These are phyloP conservation scores for Neodontobutis hainanensis DNA, from an alignment of 2,113 vertebrate genomes.

Conservation along the genomic window DNA sequence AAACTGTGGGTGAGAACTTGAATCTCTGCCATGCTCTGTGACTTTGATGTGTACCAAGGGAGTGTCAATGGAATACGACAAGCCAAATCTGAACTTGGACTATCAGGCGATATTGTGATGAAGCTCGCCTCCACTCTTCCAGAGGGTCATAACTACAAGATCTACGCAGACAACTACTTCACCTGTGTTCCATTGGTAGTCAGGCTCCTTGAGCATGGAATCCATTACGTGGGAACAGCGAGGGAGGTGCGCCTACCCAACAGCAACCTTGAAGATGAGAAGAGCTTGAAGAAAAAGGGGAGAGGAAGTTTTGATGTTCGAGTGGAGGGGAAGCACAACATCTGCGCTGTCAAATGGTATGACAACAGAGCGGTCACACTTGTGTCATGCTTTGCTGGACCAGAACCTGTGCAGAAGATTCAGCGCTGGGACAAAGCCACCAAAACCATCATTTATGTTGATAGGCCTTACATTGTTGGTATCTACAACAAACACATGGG, in stretches of 20 bases:
- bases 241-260: background rate
- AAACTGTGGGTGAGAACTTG: background rate
- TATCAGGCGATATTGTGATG: background rate
- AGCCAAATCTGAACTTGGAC: background rate
- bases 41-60: background rate
- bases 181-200: background rate
- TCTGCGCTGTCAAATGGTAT: background rate
- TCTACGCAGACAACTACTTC: conserved; percentile 1
- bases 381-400: background rate
- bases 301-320: background rate
- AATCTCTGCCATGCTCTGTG: conserved; percentile 3
- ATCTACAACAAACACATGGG: background rate
- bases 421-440: background rate
- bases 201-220: background rate
- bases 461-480: background rate
- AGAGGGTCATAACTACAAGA: background rate
- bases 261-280: background rate
- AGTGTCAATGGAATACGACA: background rate
- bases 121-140: background rate
- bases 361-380: background rate
- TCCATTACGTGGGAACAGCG: background rate
- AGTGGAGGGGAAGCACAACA: background rate
- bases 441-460: background rate
- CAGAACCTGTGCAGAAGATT: background rate
- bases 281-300: background rate